phyloP scores from a whole-genome alignment of 2,113 vertebrate genomes.

The Chitala chitala region DNA sequence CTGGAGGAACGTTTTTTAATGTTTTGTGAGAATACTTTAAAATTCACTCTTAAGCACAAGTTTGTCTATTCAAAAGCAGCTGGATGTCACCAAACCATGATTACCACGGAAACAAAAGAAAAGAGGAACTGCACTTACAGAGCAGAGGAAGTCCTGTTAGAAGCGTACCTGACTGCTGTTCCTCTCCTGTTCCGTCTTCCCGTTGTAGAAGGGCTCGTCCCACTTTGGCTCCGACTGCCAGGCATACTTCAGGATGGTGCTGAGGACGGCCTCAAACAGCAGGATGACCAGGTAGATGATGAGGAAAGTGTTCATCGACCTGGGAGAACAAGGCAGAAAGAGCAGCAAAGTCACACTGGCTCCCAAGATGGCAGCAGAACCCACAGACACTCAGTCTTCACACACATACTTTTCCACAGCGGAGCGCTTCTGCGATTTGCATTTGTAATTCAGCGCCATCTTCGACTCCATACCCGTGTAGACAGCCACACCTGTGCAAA shows the following conservation, averaged over 20 bases:
- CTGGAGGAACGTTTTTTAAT: neutral
- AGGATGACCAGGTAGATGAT: conserved; percentile 93
- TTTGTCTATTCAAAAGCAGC: neutral
- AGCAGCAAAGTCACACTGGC: neutral
- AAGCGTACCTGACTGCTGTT: conserved; percentile 84
- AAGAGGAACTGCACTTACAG: neutral
- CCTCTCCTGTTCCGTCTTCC: conserved; percentile 85
- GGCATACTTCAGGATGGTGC: conserved; percentile 92
- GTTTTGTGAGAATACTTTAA: neutral
- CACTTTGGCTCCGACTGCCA: conserved; percentile 90
- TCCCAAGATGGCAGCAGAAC: neutral
- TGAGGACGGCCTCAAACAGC: conserved; percentile 87
- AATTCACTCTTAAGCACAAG: neutral
- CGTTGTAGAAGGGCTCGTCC: conserved; percentile 93
- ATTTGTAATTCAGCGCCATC: conserved; percentile 98
- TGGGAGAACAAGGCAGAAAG: conserved; percentile 43
- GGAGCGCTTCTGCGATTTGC: conserved; percentile 98
- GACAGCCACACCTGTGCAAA: conserved; percentile 83
- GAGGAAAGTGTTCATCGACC: conserved; percentile 97
- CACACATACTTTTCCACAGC: conserved; percentile 92
- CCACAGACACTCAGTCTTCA: neutral
- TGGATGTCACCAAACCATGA: neutral
- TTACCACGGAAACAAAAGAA: neutral
- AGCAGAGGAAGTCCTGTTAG: neutral
- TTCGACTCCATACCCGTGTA: conserved; percentile 99